Evolutionary conservation across 1,140 invertebrate species (phyloP), one percentile per base, ranked within the genome.

Genomic region (Philaenus spumarius): DNA sequence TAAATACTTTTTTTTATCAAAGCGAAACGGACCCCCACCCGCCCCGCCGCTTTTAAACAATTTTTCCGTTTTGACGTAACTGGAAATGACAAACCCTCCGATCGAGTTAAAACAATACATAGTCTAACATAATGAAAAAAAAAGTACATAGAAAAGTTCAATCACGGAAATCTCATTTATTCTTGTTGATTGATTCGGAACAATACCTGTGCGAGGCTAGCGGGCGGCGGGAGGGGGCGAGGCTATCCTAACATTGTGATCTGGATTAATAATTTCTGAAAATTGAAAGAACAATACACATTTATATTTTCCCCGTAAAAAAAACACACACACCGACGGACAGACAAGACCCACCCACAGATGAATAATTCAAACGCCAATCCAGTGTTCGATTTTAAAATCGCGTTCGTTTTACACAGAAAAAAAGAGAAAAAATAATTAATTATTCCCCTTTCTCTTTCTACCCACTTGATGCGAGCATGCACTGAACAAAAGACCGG

Each of bases 151-250:
- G 26, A 30, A 30, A 30, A 30, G 50, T 53, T 35, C 50, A 53
- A 53, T 53, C 50, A 53, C 30, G 50, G 17, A 26, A 53, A 53
- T 53, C 50, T 53, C 50, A 53, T 53, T 53, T 53, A 53, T 53
- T 53, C 50, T 35, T 35, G 35, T 35, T 35, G 50, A 53, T 53
- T 53, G 50, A 53, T 53, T 35, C 50, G 50, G 35, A 53, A 53
- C 50, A 53, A 53, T 53, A 35, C 30, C 50, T 35, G 34, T 4
- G 26, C 26, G 26, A 30, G 26, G 26, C 26, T 30, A 30, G n/a
- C n/a, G 3, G 26, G 26, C 26, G n/a, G 9, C 26, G 26, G 26
- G 26, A 30, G 3, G 26, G 26, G 26, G 26, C 26, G 26, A 30
- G 26, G 26, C 26, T 30, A 30, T 30, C 26, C 26, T 9, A 4